A percentile compares a stretch with the other conserved stretches of the same genome.
Evolutionary conservation across 1,140 invertebrate species (phyloP).

Genomic region (Phymorhynchus buccinoides): DNA sequence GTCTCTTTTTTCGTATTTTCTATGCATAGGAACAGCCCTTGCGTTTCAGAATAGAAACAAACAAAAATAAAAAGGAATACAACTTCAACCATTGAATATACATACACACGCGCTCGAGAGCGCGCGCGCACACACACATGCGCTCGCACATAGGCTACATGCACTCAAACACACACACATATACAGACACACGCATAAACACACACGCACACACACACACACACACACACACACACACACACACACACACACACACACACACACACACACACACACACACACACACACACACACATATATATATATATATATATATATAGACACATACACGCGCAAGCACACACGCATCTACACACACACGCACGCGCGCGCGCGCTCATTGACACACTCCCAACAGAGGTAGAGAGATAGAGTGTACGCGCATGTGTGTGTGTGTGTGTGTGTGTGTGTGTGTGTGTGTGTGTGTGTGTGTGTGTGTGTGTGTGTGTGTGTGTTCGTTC

Average conservation of each 20-base stretch:
- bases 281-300: neutral
- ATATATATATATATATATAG: neutral
- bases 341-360: neutral
- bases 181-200: too few species aligned
- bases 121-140: neutral
- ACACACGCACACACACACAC: neutral
- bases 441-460: neutral
- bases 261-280: neutral
- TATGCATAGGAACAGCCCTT: too few species aligned
- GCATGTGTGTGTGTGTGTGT: neutral
- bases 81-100: too few species aligned
- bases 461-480: neutral
- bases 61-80: too few species aligned
- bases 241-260: constrained; percentile 7
- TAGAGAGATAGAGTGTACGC: too few species aligned
- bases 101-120: neutral
- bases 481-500: neutral
- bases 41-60: too few species aligned
- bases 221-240: neutral
- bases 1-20: too few species aligned
- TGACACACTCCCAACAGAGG: neutral
- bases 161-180: too few species aligned
- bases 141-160: too few species aligned
- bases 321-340: neutral
- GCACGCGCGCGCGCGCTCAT: neutral